These are phyloP conservation scores for Drosophila gunungcola DNA, from an alignment of 1,140 invertebrate species.

Conservation along the genomic window DNA sequence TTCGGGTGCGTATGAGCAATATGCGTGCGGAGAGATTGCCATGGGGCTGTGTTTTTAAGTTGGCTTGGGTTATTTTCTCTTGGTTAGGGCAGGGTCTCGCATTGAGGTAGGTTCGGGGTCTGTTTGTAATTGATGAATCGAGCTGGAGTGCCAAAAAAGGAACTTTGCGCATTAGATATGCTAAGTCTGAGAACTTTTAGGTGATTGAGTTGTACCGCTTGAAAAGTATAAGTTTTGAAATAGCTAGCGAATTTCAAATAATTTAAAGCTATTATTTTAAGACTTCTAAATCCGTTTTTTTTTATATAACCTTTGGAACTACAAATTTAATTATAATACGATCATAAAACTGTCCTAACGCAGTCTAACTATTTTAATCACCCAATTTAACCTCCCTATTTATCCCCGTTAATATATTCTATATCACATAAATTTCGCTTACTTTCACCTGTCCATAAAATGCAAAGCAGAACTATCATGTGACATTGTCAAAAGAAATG, in stretches of 20 bases:
- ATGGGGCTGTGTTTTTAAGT: constrained; percentile 2
- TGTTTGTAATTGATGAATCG: constrained; percentile 2
- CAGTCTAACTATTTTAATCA: too few species aligned
- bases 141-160: neutral
- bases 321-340: too few species aligned
- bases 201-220: too few species aligned
- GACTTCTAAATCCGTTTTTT: too few species aligned
- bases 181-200: too few species aligned
- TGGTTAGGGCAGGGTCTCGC: constrained; percentile 51
- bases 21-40: constrained; percentile 40
- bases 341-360: too few species aligned
- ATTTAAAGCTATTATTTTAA: too few species aligned
- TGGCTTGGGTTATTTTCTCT: constrained; percentile 9
- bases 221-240: too few species aligned
- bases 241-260: too few species aligned
- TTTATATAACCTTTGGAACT: too few species aligned
- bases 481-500: constrained; percentile 39
- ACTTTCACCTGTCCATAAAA: constrained; percentile 16
- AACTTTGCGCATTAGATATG: neutral
- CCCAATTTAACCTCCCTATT: too few species aligned
- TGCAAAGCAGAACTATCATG: constrained; percentile 24
- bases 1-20: constrained; percentile 60
- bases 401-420: neutral
- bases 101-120: constrained; percentile 73
- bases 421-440: constrained; percentile 3